These are phyloP conservation scores for Orthonychiurus folsomi DNA, from an alignment of 2,888 invertebrate species.

Conservation along the genomic window DNA sequence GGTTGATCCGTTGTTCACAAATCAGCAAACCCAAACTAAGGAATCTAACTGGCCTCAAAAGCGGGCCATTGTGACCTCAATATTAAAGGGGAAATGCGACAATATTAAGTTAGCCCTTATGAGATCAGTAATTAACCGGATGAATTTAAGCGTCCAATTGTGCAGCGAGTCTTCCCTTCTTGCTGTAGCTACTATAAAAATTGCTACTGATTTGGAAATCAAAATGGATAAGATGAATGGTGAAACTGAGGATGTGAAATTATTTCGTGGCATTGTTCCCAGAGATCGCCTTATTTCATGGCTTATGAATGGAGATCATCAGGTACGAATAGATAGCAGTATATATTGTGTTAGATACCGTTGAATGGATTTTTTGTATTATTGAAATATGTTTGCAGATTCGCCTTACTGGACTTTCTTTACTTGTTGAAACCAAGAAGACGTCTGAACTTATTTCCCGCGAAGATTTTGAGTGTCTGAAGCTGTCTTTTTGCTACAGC, in stretches of 20 bases:
- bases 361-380: background rate
- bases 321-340: constrained; percentile 4
- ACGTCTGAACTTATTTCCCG: constrained; percentile 57
- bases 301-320: constrained; percentile 30
- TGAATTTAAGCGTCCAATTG: constrained; percentile 4
- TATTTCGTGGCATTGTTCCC: constrained; percentile 33
- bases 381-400: constrained; percentile 48
- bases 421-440: constrained; percentile 64
- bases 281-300: constrained; percentile 27
- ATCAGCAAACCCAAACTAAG: constrained; percentile 23
- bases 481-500: constrained; percentile 59
- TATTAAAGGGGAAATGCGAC: constrained; percentile 3
- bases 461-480: constrained; percentile 56
- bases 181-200: constrained; percentile 33
- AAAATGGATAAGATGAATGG: constrained; percentile 12
- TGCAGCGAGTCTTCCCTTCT: constrained; percentile 27
- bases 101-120: constrained; percentile 10
- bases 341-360: too few species aligned
- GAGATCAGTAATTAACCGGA: background rate
- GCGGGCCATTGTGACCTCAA: constrained; percentile 21
- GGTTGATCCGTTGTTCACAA: constrained; percentile 46
- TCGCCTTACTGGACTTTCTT: constrained; percentile 57
- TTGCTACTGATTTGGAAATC: constrained; percentile 31
- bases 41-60: constrained; percentile 36
- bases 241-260: constrained; percentile 10